phyloP scores from a whole-genome alignment of 1,140 invertebrate genomes.

The Lycorma delicatula region DNA sequence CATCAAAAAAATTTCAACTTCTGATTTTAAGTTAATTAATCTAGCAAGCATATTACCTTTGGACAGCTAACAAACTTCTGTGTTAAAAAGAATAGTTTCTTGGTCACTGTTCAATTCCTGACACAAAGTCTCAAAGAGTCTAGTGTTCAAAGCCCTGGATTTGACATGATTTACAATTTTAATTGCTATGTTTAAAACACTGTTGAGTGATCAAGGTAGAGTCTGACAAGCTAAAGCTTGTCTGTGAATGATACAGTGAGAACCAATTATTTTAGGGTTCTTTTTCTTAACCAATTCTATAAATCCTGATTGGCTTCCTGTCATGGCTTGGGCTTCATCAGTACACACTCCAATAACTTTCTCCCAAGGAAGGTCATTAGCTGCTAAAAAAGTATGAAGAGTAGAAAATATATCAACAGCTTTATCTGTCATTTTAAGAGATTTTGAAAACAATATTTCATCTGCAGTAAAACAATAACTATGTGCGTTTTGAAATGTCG shows the following conservation, averaged over 20 bases:
- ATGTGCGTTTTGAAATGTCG: no score
- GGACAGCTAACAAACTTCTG: slow-evolving; percentile 34
- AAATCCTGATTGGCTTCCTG: slow-evolving; percentile 32
- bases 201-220: slow-evolving; percentile 7
- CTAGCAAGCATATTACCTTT: slow-evolving; percentile 18
- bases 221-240: slow-evolving; percentile 24
- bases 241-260: slow-evolving; percentile 35
- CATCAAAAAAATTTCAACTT: slow-evolving; percentile 8
- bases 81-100: slow-evolving; percentile 31
- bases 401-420: background rate
- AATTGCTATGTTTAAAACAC: background rate
- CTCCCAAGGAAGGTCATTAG: slow-evolving; percentile 10
- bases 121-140: slow-evolving; percentile 32
- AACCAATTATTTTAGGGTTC: slow-evolving; percentile 30
- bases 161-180: background rate
- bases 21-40: slow-evolving; percentile 10
- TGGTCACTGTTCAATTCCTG: slow-evolving; percentile 32
- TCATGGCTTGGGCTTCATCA: slow-evolving; percentile 37
- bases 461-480: background rate
- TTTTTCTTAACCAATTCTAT: slow-evolving; percentile 31
- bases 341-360: slow-evolving; percentile 34
- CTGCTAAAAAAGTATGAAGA: background rate
- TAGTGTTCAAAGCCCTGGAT: slow-evolving; percentile 22
- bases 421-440: background rate
- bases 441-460: slow-evolving; percentile 4